Conservation (phyloP, 2,888 invertebrate genomes). For the Archips crataeganus region DNA sequence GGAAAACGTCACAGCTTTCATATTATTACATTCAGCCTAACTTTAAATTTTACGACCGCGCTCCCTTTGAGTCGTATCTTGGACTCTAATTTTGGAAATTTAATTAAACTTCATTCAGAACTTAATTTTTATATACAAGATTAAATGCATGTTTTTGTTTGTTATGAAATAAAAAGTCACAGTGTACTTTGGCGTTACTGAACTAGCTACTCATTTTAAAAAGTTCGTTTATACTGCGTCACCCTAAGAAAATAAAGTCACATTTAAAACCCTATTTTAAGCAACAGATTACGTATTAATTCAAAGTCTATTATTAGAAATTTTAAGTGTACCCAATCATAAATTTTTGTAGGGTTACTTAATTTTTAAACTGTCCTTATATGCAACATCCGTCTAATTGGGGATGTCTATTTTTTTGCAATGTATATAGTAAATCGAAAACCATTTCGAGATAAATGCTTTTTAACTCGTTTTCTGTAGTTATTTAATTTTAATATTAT, state of each 20-base stretch:
- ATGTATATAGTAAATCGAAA: no score
- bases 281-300: not conserved
- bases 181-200: no score
- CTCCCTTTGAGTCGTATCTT: not conserved
- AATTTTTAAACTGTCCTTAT: not conserved
- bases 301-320: not conserved
- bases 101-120: slow-evolving; percentile 15
- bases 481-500: no score
- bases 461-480: no score
- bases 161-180: no score
- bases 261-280: not conserved
- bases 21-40: slow-evolving; percentile 17
- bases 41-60: slow-evolving; percentile 32
- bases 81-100: slow-evolving; percentile 15
- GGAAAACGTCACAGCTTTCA: slow-evolving; percentile 10
- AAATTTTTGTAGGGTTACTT: not conserved
- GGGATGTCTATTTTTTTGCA: no score
- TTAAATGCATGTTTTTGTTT: no score
- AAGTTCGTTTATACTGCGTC: not conserved
- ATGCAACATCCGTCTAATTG: not conserved
- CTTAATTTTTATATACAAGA: not conserved
- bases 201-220: no score
- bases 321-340: not conserved
- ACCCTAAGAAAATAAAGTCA: not conserved
- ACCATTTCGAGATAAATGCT: no score